A percentile compares a stretch with the other conserved stretches of the same genome.
These are phyloP conservation scores for Galagoides demidoff DNA, from an alignment of 2,797 vertebrate species.

Conservation along the genomic window DNA sequence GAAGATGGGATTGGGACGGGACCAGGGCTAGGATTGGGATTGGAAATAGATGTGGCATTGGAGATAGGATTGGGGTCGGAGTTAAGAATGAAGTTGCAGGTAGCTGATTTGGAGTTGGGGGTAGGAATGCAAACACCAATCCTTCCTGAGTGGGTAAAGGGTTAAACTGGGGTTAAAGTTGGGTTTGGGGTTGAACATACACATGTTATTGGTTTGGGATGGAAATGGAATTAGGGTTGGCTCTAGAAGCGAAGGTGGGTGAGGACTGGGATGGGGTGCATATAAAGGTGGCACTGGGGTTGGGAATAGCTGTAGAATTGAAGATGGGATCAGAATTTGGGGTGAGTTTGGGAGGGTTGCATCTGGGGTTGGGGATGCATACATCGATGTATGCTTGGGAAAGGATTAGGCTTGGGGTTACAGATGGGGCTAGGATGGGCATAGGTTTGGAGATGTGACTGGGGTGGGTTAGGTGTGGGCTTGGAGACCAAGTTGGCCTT, in stretches of 20 bases:
- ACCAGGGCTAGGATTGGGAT: background rate
- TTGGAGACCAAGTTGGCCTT: background rate
- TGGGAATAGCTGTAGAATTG: background rate
- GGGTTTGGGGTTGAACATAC: background rate
- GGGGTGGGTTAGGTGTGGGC: background rate
- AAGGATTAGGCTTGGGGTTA: background rate
- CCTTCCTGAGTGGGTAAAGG: background rate
- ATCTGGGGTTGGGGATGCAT: background rate
- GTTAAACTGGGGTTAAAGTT: background rate
- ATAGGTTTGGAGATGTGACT: background rate
- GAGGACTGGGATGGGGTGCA: no score
- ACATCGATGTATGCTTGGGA: background rate
- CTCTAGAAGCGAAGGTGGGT: no score
- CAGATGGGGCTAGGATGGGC: background rate
- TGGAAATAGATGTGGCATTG: background rate
- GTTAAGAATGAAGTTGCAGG: no score
- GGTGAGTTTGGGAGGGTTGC: background rate
- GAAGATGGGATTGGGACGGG: background rate
- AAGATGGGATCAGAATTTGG: no score
- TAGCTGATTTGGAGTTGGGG: background rate
- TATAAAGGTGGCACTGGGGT: background rate
- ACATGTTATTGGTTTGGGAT: background rate
- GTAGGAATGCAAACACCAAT: rapidly evolving
- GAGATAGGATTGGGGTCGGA: rapidly evolving
- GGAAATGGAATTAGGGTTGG: background rate